A percentile compares a stretch with the other conserved stretches of the same genome.
These are phyloP conservation scores for Nothoprocta perdicaria DNA, from an alignment of 2,113 vertebrate genomes.

Conservation along the genomic window DNA sequence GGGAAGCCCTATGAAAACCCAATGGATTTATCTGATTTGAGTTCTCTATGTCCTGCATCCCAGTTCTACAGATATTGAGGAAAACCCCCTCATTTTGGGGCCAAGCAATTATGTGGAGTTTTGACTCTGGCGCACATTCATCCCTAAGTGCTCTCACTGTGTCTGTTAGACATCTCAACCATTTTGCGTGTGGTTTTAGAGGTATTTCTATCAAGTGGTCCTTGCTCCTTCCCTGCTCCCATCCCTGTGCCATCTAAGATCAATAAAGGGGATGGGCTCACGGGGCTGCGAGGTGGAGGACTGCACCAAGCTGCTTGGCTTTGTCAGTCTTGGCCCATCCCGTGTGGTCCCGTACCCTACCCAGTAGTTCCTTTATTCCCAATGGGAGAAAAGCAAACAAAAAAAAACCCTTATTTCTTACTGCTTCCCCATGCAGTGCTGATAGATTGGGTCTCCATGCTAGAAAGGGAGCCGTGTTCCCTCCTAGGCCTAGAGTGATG, in stretches of 20 bases:
- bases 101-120: background rate
- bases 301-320: slow-evolving; percentile 8
- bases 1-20: background rate
- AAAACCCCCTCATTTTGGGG: background rate
- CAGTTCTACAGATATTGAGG: background rate
- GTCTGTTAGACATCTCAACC: background rate
- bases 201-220: slow-evolving; percentile 8
- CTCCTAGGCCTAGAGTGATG: slow-evolving; percentile 62
- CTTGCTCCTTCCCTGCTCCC: background rate
- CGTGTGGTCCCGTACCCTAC: slow-evolving; percentile 38
- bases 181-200: slow-evolving; percentile 36
- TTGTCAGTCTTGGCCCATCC: slow-evolving; percentile 57
- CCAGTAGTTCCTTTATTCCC: slow-evolving; percentile 49
- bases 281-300: slow-evolving; percentile 1
- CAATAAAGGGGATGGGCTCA: slow-evolving; percentile 37
- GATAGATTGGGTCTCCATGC: slow-evolving; percentile 33
- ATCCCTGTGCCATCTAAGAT: background rate
- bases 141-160: background rate
- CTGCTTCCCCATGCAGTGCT: slow-evolving; percentile 47
- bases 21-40: background rate
- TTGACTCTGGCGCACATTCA: slow-evolving; percentile 46
- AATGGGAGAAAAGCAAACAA: background rate
- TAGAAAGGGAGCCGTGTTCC: slow-evolving; percentile 36
- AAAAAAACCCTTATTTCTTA: slow-evolving; percentile 13
- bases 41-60: background rate